phyloP scores from a whole-genome alignment of 2,888 invertebrate genomes.

The Bimastos eiseni region DNA sequence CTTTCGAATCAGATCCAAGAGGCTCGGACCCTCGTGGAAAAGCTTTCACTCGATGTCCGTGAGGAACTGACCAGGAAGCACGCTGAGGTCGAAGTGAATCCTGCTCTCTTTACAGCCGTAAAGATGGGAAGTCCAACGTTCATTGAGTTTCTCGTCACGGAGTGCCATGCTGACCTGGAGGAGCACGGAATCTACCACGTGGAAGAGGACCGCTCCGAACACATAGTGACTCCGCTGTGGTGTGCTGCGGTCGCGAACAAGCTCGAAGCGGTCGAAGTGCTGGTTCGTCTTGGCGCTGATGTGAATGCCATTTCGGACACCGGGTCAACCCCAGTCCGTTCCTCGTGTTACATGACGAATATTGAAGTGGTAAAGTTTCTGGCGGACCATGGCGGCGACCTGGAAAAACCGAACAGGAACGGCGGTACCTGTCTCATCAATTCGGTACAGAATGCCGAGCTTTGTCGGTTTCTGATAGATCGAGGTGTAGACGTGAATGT shows the following conservation, averaged over 20 bases:
- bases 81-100: slow-evolving; percentile 46
- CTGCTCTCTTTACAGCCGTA: slow-evolving; percentile 51
- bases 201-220: slow-evolving; percentile 78
- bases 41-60: neutral
- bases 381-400: slow-evolving; percentile 61
- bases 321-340: slow-evolving; percentile 81
- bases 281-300: slow-evolving; percentile 79
- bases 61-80: neutral
- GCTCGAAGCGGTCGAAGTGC: slow-evolving; percentile 75
- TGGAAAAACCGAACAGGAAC: slow-evolving; percentile 81
- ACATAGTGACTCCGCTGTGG: slow-evolving; percentile 86
- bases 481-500: slow-evolving; percentile 84
- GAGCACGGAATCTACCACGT: slow-evolving; percentile 75
- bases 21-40: neutral
- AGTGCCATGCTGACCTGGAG: slow-evolving; percentile 82
- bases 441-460: slow-evolving; percentile 81
- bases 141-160: slow-evolving; percentile 80
- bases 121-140: slow-evolving; percentile 59
- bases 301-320: slow-evolving; percentile 86
- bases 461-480: slow-evolving; percentile 78
- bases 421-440: slow-evolving; percentile 92
- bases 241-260: slow-evolving; percentile 86
- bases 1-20: neutral
- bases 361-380: slow-evolving; percentile 49
- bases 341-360: slow-evolving; percentile 82